Conservation (phyloP, 2,113 vertebrate species). For the Anser brachyrhynchus region DNA sequence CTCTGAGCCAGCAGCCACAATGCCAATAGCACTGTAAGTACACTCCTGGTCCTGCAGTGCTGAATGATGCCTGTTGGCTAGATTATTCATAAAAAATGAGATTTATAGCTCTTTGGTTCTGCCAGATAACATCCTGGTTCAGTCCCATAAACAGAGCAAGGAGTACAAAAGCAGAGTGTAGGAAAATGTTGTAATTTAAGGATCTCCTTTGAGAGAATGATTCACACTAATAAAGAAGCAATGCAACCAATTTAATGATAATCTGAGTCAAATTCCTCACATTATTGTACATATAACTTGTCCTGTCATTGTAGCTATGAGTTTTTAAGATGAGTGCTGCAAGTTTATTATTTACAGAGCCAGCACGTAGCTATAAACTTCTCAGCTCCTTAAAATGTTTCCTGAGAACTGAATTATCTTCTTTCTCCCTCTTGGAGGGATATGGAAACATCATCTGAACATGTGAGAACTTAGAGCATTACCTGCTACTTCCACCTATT, state of each 20-base stretch:
- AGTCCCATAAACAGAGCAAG: background rate
- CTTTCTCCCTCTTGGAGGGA: slow-evolving; percentile 8
- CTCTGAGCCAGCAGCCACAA: background rate
- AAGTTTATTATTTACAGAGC: background rate
- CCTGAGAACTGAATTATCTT: background rate
- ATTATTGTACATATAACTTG: background rate
- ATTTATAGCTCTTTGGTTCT: background rate
- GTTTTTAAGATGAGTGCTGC: background rate
- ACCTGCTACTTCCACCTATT: background rate
- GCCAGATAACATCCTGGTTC: background rate
- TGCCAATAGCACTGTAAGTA: background rate
- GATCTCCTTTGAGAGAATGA: background rate
- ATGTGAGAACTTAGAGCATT: background rate
- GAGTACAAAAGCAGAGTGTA: background rate
- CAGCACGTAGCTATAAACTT: background rate
- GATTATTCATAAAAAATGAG: background rate
- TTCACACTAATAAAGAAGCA: background rate
- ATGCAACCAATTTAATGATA: background rate
- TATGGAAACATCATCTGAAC: background rate
- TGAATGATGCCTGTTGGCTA: background rate
- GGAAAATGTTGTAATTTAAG: background rate
- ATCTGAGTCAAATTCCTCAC: background rate
- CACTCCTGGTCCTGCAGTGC: background rate
- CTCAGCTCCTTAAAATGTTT: background rate
- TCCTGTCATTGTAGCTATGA: background rate